These are phyloP conservation scores for Neogobius melanostomus DNA, from an alignment of 2,113 vertebrate species.

Conservation along the genomic window DNA sequence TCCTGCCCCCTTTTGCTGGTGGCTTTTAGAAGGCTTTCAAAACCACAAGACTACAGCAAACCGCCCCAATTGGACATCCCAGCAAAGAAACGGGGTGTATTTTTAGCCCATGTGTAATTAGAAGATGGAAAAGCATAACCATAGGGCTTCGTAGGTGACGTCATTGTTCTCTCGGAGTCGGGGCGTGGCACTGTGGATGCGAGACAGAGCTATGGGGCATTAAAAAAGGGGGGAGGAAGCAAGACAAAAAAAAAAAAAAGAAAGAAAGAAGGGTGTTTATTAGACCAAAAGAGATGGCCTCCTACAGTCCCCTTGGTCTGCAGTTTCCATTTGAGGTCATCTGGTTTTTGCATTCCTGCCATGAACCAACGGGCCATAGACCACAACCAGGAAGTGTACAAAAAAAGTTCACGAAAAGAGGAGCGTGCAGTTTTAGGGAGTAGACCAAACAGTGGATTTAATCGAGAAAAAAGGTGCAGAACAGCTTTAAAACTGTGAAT, in stretches of 20 bases:
- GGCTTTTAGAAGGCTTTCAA: slow-evolving; percentile 60
- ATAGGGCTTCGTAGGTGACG: slow-evolving; percentile 55
- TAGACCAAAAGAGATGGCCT: slow-evolving; percentile 60
- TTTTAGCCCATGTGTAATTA: slow-evolving; percentile 77
- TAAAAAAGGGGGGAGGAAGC: background rate
- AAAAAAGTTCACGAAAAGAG: slow-evolving; percentile 16
- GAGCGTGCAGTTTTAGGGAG: slow-evolving; percentile 41
- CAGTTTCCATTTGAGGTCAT: slow-evolving; percentile 77
- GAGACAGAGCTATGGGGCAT: slow-evolving; percentile 12
- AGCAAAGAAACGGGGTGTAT: slow-evolving; percentile 47
- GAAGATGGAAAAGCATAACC: slow-evolving; percentile 72
- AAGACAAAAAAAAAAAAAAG: slow-evolving; percentile 4
- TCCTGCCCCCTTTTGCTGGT: slow-evolving; percentile 29
- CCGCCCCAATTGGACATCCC: slow-evolving; percentile 24
- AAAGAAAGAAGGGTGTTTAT: slow-evolving; percentile 47
- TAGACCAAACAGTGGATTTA: background rate
- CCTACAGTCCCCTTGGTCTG: slow-evolving; percentile 28
- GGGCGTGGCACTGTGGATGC: slow-evolving; percentile 49
- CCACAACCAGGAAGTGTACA: slow-evolving; percentile 52
- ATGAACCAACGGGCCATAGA: slow-evolving; percentile 44
- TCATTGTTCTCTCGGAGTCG: slow-evolving; percentile 52
- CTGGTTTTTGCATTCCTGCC: slow-evolving; percentile 74
- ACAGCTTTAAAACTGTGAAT: too few species aligned
- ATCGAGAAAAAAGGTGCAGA: too few species aligned
- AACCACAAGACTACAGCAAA: slow-evolving; percentile 64